phyloP scores from a whole-genome alignment of 2,888 invertebrate species.

The Dasysyrphus albostriatus region DNA sequence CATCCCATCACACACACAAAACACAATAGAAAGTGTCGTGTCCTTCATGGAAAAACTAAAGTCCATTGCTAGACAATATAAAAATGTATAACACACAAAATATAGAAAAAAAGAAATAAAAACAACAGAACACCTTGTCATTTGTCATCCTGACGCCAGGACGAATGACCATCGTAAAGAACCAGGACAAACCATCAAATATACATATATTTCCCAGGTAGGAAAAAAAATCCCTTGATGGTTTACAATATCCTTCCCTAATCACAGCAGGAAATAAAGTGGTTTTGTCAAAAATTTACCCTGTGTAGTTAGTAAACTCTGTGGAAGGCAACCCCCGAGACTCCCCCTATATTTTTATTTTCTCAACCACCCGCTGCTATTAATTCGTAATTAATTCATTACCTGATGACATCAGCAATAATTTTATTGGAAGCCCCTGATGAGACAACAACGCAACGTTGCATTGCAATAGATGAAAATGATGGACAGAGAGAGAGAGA shows the following conservation, averaged over 20 bases:
- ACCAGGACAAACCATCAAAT: background rate
- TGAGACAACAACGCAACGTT: background rate
- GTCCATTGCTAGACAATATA: constrained; percentile 54
- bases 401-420: constrained; percentile 65
- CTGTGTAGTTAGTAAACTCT: constrained; percentile 54
- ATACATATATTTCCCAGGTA: background rate
- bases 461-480: too few species aligned
- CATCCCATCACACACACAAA: constrained; percentile 1
- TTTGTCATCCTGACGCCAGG: constrained; percentile 72
- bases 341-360: constrained; percentile 38
- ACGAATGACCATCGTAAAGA: constrained; percentile 41
- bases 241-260: background rate
- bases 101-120: background rate
- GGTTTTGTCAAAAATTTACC: constrained; percentile 55
- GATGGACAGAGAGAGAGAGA: constrained; percentile 18
- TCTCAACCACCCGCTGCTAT: constrained; percentile 60
- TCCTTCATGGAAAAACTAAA: constrained; percentile 59
- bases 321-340: constrained; percentile 51
- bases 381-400: constrained; percentile 72
- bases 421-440: constrained; percentile 17
- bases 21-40: constrained; percentile 55
- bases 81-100: background rate
- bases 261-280: constrained; percentile 66
- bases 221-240: background rate
- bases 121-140: constrained; percentile 58